Conservation (phyloP, 92 coral and sea anemone species). For the Zoanthus solanderi region DNA sequence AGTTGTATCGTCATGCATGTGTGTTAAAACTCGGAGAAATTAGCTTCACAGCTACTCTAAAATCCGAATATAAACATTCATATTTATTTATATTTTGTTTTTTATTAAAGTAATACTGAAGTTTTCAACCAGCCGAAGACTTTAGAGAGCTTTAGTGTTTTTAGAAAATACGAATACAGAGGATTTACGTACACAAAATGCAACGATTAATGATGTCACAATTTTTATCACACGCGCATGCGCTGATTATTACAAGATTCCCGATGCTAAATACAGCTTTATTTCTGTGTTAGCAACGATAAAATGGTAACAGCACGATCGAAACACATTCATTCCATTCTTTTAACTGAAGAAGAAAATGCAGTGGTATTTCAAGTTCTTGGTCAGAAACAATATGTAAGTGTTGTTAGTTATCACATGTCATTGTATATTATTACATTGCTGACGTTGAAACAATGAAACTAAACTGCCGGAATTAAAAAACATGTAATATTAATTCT, state of each 20-base stretch:
- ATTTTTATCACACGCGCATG: neutral
- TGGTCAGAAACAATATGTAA: conserved; percentile 70
- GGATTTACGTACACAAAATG: neutral
- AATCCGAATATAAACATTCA: too few relatives aligned
- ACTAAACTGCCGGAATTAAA: neutral
- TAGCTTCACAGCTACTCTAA: too few relatives aligned
- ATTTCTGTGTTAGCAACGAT: neutral
- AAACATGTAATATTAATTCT: neutral
- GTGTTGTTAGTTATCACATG: neutral
- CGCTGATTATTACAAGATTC: neutral
- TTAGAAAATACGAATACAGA: too few relatives aligned
- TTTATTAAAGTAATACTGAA: too few relatives aligned
- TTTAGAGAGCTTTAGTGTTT: too few relatives aligned
- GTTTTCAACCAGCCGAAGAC: too few relatives aligned
- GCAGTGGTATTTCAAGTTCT: conserved; percentile 49
- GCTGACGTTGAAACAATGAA: neutral
- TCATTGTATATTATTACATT: neutral
- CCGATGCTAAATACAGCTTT: neutral
- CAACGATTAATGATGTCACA: conserved; percentile 1
- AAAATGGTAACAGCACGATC: conserved; percentile 55
- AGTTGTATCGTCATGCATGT: too few relatives aligned
- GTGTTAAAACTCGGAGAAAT: too few relatives aligned
- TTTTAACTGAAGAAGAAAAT: conserved; percentile 75
- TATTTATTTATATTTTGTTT: too few relatives aligned
- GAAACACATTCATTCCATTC: conserved; percentile 74